phyloP scores from a whole-genome alignment of 2,113 vertebrate species.

The Tetraodon nigroviridis region DNA sequence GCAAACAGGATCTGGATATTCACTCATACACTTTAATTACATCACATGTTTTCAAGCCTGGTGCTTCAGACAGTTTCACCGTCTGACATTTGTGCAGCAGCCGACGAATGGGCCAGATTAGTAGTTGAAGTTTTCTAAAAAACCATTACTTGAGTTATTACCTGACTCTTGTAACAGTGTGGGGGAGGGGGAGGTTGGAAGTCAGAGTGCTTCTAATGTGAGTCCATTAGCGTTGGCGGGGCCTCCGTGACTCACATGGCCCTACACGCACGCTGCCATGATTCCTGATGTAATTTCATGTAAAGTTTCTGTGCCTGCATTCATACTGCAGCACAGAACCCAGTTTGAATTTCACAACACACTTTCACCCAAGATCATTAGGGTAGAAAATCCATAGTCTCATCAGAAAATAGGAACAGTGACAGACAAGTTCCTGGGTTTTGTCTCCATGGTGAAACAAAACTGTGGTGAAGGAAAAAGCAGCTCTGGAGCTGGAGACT shows the following conservation, averaged over 20 bases:
- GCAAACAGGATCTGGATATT: too few relatives aligned
- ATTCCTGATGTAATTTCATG: background rate
- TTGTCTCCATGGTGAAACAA: too few relatives aligned
- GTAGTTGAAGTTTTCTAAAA: conserved; percentile 1
- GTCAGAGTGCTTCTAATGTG: background rate
- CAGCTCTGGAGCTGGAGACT: background rate
- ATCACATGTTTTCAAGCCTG: background rate
- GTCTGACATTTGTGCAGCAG: background rate
- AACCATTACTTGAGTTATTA: conserved; percentile 18
- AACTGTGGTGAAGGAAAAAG: background rate
- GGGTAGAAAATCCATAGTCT: too few relatives aligned
- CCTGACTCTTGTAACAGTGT: conserved; percentile 1
- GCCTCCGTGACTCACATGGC: background rate
- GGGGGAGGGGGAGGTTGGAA: background rate
- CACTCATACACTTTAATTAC: background rate
- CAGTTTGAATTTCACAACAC: too few relatives aligned
- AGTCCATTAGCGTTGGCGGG: background rate
- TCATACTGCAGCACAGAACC: too few relatives aligned
- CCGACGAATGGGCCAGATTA: background rate
- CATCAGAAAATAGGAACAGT: too few relatives aligned
- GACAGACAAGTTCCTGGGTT: too few relatives aligned
- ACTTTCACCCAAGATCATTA: too few relatives aligned
- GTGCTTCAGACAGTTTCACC: background rate
- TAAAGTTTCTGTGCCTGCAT: background rate
- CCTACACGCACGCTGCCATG: background rate